phyloP scores from a whole-genome alignment of 2,888 invertebrate genomes.

The Drosophila koepferae region DNA sequence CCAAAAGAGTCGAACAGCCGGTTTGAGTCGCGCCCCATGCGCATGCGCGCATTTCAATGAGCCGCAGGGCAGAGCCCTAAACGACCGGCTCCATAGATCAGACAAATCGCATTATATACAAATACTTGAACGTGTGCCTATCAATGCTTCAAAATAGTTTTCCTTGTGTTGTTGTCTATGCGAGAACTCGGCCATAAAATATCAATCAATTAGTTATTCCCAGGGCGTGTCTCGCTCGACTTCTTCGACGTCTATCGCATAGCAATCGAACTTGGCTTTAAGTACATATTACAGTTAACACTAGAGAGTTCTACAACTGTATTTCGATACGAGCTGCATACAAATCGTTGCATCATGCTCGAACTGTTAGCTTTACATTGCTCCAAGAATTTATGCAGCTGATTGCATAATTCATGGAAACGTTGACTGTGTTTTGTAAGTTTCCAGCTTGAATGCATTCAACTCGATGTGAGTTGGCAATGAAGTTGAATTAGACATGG shows the following conservation, averaged over 20 bases:
- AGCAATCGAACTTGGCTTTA: slow-evolving; percentile 44
- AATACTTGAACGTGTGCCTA: not conserved
- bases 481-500: not conserved
- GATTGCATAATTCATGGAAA: slow-evolving; percentile 6
- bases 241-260: slow-evolving; percentile 41
- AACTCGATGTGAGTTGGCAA: too few relatives aligned
- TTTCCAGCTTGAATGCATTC: slow-evolving; percentile 1
- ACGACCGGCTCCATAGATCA: slow-evolving; percentile 21
- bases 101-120: slow-evolving; percentile 28
- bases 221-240: slow-evolving; percentile 12
- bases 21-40: slow-evolving; percentile 65
- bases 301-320: slow-evolving; percentile 27
- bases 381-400: not conserved
- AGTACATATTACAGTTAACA: slow-evolving; percentile 63
- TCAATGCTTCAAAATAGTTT: slow-evolving; percentile 17
- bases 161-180: not conserved
- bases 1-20: slow-evolving; percentile 34
- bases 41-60: slow-evolving; percentile 69
- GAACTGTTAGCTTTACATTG: not conserved
- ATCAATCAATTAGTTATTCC: slow-evolving; percentile 16
- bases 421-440: not conserved
- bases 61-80: slow-evolving; percentile 46
- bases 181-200: not conserved
- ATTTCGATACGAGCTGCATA: slow-evolving; percentile 29
- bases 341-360: slow-evolving; percentile 10